A percentile compares a stretch with the other conserved stretches of the same genome.
phyloP scores from a whole-genome alignment of 1,140 invertebrate species.

The Phymorhynchus buccinoides region DNA sequence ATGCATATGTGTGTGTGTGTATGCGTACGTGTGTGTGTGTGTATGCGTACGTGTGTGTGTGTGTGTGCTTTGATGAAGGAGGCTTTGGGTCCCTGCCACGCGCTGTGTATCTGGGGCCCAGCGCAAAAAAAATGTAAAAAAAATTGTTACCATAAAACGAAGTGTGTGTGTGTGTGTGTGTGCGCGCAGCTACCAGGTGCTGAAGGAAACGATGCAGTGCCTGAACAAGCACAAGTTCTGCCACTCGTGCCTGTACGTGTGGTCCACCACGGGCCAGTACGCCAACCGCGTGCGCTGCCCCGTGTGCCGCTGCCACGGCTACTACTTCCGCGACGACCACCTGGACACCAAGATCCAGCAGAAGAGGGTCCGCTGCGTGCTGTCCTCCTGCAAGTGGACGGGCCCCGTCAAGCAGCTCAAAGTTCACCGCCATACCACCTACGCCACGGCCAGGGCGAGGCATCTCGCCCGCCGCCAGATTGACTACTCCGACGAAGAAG shows the following conservation, averaged over 20 bases:
- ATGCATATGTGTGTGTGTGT: too few species aligned
- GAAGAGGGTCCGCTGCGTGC: conserved; percentile 59
- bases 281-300: conserved; percentile 65
- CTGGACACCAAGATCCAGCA: conserved; percentile 58
- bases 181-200: conserved; percentile 64
- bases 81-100: too few species aligned
- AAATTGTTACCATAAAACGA: background rate
- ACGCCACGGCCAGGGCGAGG: conserved; percentile 33
- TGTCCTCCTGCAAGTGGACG: conserved; percentile 63
- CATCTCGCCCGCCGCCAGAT: background rate
- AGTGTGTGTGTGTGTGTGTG: conserved; percentile 15
- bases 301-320: conserved; percentile 63
- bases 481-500: background rate
- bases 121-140: background rate
- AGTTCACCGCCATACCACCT: conserved; percentile 61
- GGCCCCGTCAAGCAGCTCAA: conserved; percentile 54
- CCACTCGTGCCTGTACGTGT: conserved; percentile 66
- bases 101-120: too few species aligned
- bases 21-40: too few species aligned
- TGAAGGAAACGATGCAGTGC: conserved; percentile 65
- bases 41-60: too few species aligned
- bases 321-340: conserved; percentile 57
- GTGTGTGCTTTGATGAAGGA: too few species aligned
- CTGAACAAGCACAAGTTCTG: conserved; percentile 68
- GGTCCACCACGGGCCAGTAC: conserved; percentile 64